Base-by-base conservation (phyloP, 2,888 invertebrate species). In the Reticulitermes lucifugus region DNA sequence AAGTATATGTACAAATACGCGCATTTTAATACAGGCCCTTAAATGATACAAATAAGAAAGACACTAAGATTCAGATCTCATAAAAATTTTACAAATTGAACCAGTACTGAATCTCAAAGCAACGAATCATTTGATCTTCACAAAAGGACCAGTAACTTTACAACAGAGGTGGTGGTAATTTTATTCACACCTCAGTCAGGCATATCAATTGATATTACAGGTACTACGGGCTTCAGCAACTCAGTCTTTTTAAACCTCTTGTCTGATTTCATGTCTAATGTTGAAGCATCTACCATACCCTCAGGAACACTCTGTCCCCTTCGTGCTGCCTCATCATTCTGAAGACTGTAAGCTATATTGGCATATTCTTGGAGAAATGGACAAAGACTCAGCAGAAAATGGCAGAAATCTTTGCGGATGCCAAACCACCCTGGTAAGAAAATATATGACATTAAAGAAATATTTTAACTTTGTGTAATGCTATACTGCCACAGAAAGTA, bases 351-450 rank as follows among this genome's bases (percentile, higher is more conserved):
- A 10, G 98, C 98, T 88, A 99, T 98, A 91, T 99, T 99, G 35
- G 98, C 99, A 91, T 99, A 99, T 90, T 99, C 98, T 92, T 99
- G 98, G 77, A 99, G 93, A 87, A 98, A 93, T 0, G 99, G 99
- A 91, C 98, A 98, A 22, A 96, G 95, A 84, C 97, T 97, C 59
- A 99, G 92, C n/a, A 99, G 93, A 91, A 98, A 99, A 89, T 97
- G 97, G 90, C 98, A 99, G 91, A 99, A 98, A 90, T 98, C 99
- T 92, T 98, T 98, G 82, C 99, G 94, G 88, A 99, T 97, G 83
- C 99, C 99, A 91, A 99, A 99, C 99, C 99, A 99, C 98, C 98
- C 98, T 98, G 91, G 7, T 9, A 73, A 73, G 46, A 83, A 79
- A 79, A 46, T 22, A 79, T 2, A 55, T 86, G 75, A 14, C 65